Evolutionary conservation across 2,888 invertebrate species (phyloP), one percentile per base, ranked within the genome.

Genomic region (Paralinhomoeus sp.): DNA sequence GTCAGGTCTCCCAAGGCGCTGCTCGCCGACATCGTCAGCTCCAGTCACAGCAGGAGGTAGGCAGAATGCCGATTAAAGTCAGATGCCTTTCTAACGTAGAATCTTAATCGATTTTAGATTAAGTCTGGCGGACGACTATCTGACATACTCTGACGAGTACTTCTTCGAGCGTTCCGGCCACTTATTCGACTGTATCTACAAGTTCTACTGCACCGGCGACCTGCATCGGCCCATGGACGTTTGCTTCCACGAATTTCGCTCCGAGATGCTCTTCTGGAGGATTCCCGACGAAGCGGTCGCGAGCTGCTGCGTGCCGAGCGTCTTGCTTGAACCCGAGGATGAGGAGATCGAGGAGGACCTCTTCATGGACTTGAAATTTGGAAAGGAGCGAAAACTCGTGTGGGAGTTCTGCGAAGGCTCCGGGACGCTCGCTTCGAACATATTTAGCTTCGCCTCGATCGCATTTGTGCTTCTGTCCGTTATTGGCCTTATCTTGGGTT

Each of bases 191-290:
- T 52, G 55, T 12, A 46, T 59, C 18, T 58, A 51, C 37, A 57
- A 58, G 44, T 59, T 56, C 46, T 59, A 59, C 43, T 54, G 58
- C 1, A 56, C 54, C 7, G 59, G 59, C 17, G 58, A 58, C 20
- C 50, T 57, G 23, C 42, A 42, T 27, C 24, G 22, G 24, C 42
- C 42, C 24, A 3, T 9, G 23, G 42, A 37, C 13, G 12, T 37
- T 9, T 42, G 42, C 31, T 13, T 27, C 24, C 37, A 42, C 27
- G 37, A 18, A 18, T 42, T 42, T 23, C 17, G 24, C 21, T 20
- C n/a, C 21, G 42, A 42, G n/a, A 9, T 42, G 37, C 18, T 9
- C 18, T 42, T 27, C 31, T 42, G 42, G 42, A 13, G 27, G 7
- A 12, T 27, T 27, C 7, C 7, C 5, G 5, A 27, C 27, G 27